phyloP scores from a whole-genome alignment of 1,140 invertebrate genomes.

The Diplogasteroides magnus region DNA sequence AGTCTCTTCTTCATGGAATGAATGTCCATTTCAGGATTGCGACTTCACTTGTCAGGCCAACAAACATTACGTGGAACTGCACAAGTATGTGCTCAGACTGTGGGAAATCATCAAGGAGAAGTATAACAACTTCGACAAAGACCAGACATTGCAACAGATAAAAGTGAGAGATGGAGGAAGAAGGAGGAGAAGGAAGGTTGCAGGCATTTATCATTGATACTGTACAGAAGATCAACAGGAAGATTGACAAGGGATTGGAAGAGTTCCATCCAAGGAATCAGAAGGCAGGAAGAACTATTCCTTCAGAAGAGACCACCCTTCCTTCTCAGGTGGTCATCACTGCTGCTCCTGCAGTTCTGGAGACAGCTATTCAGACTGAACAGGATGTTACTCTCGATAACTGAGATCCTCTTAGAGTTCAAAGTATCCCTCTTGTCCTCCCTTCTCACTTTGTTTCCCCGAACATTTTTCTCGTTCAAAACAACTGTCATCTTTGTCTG shows the following conservation, averaged over 20 bases:
- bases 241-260: not conserved
- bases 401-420: no score
- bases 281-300: not conserved
- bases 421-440: no score
- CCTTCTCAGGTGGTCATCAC: not conserved
- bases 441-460: no score
- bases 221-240: not conserved
- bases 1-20: no score
- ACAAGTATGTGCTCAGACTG: constrained; percentile 30
- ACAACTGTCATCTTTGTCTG: not conserved
- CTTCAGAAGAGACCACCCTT: not conserved
- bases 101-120: constrained; percentile 36
- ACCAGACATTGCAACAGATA: not conserved
- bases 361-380: no score
- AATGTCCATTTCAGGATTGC: constrained; percentile 21
- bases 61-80: constrained; percentile 29
- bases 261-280: not conserved
- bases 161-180: not conserved
- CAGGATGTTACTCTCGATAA: no score
- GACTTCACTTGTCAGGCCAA: constrained; percentile 26
- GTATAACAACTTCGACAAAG: constrained; percentile 27
- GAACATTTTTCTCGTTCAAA: not conserved
- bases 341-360: not conserved
- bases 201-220: not conserved
- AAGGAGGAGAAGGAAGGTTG: not conserved